Evolutionary conservation across 2,113 vertebrate genomes (phyloP).

Genomic region (Bambusicola thoracicus): DNA sequence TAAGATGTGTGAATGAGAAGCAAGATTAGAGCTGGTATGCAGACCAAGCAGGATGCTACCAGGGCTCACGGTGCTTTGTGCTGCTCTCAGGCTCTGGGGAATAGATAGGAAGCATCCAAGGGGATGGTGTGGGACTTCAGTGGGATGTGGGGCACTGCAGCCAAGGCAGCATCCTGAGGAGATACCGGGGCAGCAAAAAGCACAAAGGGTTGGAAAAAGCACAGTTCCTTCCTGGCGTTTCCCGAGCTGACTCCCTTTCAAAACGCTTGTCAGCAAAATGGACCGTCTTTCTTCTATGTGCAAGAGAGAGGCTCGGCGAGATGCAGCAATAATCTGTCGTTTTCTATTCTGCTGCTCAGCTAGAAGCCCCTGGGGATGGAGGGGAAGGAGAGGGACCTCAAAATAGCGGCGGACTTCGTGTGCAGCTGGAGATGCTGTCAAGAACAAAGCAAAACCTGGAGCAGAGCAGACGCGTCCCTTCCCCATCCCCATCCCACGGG

Average conservation of each 20-base stretch:
- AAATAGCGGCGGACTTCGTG: slow-evolving; percentile 16
- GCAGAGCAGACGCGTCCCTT: neutral
- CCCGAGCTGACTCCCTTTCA: neutral
- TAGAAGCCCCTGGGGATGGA: slow-evolving; percentile 47
- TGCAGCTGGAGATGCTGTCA: neutral
- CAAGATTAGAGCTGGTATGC: neutral
- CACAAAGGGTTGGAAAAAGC: neutral
- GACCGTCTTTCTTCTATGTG: neutral
- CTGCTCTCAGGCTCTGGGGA: neutral
- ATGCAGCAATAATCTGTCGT: slow-evolving; percentile 40
- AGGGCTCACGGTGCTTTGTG: accelerated
- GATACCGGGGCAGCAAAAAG: neutral
- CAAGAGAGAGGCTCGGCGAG: slow-evolving; percentile 20
- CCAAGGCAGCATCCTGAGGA: neutral
- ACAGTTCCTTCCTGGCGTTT: neutral
- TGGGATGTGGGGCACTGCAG: neutral
- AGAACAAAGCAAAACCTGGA: neutral
- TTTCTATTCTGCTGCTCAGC: slow-evolving; percentile 42
- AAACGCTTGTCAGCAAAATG: neutral
- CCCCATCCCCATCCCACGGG: neutral
- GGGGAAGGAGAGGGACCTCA: slow-evolving; percentile 30
- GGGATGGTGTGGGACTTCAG: neutral
- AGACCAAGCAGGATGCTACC: neutral
- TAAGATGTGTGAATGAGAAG: neutral
- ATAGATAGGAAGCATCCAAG: accelerated